A percentile compares a stretch with the other conserved stretches of the same genome.
Conservation (phyloP, 2,888 invertebrate species). For the Dicycla oo region DNA sequence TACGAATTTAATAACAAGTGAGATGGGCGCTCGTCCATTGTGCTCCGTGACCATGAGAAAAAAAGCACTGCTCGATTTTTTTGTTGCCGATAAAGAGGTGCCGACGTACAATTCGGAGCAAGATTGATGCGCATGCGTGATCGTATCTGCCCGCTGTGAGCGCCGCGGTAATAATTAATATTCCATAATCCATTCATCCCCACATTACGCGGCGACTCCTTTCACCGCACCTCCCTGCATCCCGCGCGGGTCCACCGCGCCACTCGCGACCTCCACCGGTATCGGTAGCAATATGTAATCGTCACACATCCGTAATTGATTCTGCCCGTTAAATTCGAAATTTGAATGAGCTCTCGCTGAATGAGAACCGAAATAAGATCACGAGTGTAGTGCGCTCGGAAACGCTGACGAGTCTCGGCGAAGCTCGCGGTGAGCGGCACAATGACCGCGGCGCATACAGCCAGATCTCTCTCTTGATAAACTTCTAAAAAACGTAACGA, state of each 20-base stretch:
- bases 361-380: constrained; percentile 86
- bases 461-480: constrained; percentile 88
- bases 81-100: constrained; percentile 87
- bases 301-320: constrained; percentile 87
- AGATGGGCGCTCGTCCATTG: constrained; percentile 85
- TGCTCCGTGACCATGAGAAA: constrained; percentile 85
- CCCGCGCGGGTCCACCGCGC: constrained; percentile 34
- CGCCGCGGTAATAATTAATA: constrained; percentile 84
- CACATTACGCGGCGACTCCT: constrained; percentile 74
- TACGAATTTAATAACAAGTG: constrained; percentile 90
- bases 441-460: constrained; percentile 86
- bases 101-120: constrained; percentile 85
- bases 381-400: constrained; percentile 80
- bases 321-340: constrained; percentile 86
- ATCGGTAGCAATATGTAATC: constrained; percentile 85
- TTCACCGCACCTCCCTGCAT: constrained; percentile 74
- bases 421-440: constrained; percentile 82
- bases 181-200: constrained; percentile 86
- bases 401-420: constrained; percentile 67
- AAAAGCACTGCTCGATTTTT: constrained; percentile 81
- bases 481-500: constrained; percentile 84
- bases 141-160: constrained; percentile 85
- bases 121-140: constrained; percentile 87
- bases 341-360: constrained; percentile 86
- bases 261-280: constrained; percentile 73